Base-by-base conservation (phyloP, 2,888 invertebrate genomes). In the Metacarcinus magister region DNA sequence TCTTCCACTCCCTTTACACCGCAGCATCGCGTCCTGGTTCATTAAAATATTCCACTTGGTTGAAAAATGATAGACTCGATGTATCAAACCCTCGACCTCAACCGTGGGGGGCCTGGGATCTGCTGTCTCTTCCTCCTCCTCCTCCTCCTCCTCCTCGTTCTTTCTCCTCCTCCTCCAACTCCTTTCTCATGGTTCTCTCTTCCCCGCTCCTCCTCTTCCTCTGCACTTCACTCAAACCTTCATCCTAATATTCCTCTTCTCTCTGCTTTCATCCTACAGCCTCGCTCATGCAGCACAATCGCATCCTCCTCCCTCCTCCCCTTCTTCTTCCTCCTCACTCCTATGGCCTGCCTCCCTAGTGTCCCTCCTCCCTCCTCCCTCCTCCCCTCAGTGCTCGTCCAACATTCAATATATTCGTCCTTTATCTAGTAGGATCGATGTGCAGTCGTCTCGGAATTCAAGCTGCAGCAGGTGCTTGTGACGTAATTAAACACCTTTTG, bases 1-100 rank as follows among this genome's bases (percentile, higher is more conserved):
- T 82, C 82, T 32, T 32, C 32, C 32, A 32, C 82, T 32, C 82
- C 82, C 82, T 82, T 32, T 32, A 32, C 32, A 32, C 82, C 82
- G 82, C 82, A 32, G 28, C 82, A 82, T 82, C 8, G 82, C 82
- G 82, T 82, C n/a, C 82, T 13, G 82, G 28, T 82, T 82, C 82
- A 82, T 82, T 82, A 82, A 82, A 82, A 82, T 82, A 82, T 82
- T 82, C 82, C 82, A 82, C 82, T 82, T 82, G 82, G 82, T 82
- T 82, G 82, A 82, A 82, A 67, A 82, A 82, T 82, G 82, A 82
- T 82, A 82, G 82, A 28, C 82, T 28, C 82, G 82, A 82, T 82
- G 82, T 32, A 82, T 82, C 82, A n/a, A 32, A 82, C 82, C 82
- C 28, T 82, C 82, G 82, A 82, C 4, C 82, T 82, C 2, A 82